These are phyloP conservation scores for Rafetus swinhoei DNA, from an alignment of 2,113 vertebrate genomes.

Conservation along the genomic window DNA sequence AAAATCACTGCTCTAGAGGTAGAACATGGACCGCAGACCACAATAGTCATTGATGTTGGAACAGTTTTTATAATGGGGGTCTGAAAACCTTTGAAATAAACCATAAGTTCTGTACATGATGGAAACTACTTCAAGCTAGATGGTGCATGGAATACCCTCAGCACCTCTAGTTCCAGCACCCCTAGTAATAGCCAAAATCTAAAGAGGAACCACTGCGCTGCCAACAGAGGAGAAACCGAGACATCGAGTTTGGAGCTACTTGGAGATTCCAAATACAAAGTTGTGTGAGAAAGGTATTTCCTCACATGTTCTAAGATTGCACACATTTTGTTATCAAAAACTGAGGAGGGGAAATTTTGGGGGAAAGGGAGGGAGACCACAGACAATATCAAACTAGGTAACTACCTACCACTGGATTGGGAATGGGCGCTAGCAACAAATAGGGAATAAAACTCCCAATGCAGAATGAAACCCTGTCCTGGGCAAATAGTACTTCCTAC, in stretches of 20 bases:
- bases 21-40: neutral
- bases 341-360: neutral
- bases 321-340: neutral
- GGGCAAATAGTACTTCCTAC: neutral
- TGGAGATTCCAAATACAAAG: neutral
- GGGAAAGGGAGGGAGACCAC: neutral
- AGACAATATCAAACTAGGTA: neutral
- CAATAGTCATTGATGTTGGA: too few relatives aligned
- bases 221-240: neutral
- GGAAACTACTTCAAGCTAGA: too few relatives aligned
- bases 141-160: too few relatives aligned
- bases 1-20: neutral
- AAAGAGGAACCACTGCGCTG: neutral
- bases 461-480: neutral
- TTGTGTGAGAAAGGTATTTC: neutral
- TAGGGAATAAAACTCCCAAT: neutral
- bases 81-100: too few relatives aligned
- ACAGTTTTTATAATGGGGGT: too few relatives aligned
- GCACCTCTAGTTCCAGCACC: too few relatives aligned
- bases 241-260: neutral
- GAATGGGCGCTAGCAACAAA: neutral
- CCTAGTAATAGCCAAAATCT: neutral
- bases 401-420: neutral
- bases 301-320: neutral
- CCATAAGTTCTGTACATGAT: too few relatives aligned